These are phyloP conservation scores for Atethmia centrago DNA, from an alignment of 2,888 invertebrate species.

Conservation along the genomic window DNA sequence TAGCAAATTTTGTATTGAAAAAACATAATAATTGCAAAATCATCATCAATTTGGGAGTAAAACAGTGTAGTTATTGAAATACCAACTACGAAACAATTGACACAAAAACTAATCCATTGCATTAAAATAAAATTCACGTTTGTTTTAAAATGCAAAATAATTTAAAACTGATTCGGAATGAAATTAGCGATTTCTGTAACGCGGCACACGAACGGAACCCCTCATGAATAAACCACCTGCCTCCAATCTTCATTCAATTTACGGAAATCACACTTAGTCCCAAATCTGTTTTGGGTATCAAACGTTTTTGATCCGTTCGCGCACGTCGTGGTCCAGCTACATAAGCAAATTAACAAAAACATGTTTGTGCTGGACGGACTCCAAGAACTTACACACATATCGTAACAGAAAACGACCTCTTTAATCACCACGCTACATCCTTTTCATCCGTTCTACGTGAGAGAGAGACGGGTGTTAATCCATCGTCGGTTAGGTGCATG, in stretches of 20 bases:
- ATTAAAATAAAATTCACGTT: slow-evolving; percentile 42
- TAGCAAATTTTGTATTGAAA: slow-evolving; percentile 3
- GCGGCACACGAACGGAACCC: slow-evolving; percentile 58
- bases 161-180: slow-evolving; percentile 68
- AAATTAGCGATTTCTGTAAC: slow-evolving; percentile 68
- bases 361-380: slow-evolving; percentile 70
- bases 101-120: background rate
- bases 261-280: slow-evolving; percentile 71
- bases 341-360: slow-evolving; percentile 76
- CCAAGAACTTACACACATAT: slow-evolving; percentile 73
- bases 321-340: slow-evolving; percentile 64
- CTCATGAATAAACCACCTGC: slow-evolving; percentile 75
- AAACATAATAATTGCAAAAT: background rate
- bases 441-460: slow-evolving; percentile 64
- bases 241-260: slow-evolving; percentile 73
- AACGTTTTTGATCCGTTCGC: slow-evolving; percentile 69
- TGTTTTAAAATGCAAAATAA: slow-evolving; percentile 57
- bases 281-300: slow-evolving; percentile 72
- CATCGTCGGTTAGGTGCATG: slow-evolving; percentile 72
- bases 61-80: background rate
- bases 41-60: background rate
- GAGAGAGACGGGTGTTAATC: slow-evolving; percentile 74
- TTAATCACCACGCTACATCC: slow-evolving; percentile 73
- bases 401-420: slow-evolving; percentile 75
- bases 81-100: background rate